Conservation (phyloP, 2,113 vertebrate genomes). For the Esox niger region DNA sequence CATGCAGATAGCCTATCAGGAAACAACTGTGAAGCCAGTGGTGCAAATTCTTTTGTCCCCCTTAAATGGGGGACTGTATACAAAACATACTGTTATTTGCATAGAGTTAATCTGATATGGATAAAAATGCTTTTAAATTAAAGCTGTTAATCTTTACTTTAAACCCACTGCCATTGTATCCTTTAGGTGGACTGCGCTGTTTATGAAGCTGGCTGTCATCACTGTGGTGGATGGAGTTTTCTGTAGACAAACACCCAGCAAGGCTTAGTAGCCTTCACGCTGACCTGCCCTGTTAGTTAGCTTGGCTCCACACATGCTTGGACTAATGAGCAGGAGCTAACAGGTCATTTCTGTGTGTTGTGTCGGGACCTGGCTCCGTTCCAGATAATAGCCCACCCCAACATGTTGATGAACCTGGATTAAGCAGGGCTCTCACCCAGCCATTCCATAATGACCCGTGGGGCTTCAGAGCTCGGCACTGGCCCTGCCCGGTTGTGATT, state of each 20-base stretch:
- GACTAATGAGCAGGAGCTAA: conserved; percentile 45
- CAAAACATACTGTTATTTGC: too few species aligned
- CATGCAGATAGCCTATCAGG: too few species aligned
- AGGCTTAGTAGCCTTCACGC: conserved; percentile 34
- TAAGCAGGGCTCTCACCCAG: conserved; percentile 28
- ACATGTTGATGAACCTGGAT: conserved; percentile 44
- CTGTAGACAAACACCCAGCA: conserved; percentile 26
- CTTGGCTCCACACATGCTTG: conserved; percentile 22
- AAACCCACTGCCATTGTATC: too few species aligned
- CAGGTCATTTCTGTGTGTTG: conserved; percentile 12
- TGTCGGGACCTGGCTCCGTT: conserved; percentile 14
- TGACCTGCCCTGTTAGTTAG: conserved; percentile 28
- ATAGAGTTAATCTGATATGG: too few species aligned
- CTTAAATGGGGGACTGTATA: too few species aligned
- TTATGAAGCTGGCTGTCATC: not conserved
- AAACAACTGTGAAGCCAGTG: too few species aligned
- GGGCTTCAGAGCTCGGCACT: not conserved
- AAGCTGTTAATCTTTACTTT: too few species aligned
- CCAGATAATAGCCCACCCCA: conserved; percentile 45
- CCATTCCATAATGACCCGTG: conserved; percentile 15
- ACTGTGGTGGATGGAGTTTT: conserved; percentile 31
- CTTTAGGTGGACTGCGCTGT: too few species aligned
- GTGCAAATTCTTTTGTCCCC: too few species aligned
- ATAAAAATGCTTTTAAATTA: too few species aligned
- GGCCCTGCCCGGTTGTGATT: not conserved